These are phyloP conservation scores for Amblyopsis rosae DNA, from an alignment of 2,113 vertebrate species.

Conservation along the genomic window DNA sequence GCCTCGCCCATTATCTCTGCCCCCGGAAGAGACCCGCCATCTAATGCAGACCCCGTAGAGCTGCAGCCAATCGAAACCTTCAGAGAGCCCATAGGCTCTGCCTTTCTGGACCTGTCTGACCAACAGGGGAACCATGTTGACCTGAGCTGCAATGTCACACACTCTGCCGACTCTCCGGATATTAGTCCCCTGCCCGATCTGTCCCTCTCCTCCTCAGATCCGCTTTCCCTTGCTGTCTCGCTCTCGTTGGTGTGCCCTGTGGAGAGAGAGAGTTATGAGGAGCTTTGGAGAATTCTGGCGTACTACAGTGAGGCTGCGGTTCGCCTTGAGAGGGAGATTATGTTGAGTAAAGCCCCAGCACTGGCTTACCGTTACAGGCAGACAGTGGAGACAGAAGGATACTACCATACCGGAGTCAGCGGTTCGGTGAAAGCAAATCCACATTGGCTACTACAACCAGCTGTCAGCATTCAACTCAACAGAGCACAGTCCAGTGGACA, in stretches of 20 bases:
- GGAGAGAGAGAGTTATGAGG: slow-evolving; percentile 82
- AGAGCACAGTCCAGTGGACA: slow-evolving; percentile 81
- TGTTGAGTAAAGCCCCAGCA: slow-evolving; percentile 75
- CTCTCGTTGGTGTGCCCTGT: slow-evolving; percentile 84
- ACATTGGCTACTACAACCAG: slow-evolving; percentile 85
- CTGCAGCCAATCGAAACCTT: slow-evolving; percentile 61
- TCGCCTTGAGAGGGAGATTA: slow-evolving; percentile 79
- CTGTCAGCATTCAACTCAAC: slow-evolving; percentile 83
- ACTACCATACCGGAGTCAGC: slow-evolving; percentile 89
- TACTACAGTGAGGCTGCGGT: slow-evolving; percentile 92
- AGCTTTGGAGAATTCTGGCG: slow-evolving; percentile 90
- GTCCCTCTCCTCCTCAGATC: slow-evolving; percentile 46
- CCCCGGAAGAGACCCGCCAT: slow-evolving; percentile 56
- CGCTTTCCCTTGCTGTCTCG: slow-evolving; percentile 71
- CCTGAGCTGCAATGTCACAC: slow-evolving; percentile 70
- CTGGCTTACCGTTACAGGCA: slow-evolving; percentile 83
- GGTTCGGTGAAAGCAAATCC: slow-evolving; percentile 79
- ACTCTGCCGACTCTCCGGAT: slow-evolving; percentile 46
- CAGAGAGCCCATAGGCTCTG: slow-evolving; percentile 73
- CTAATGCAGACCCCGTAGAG: slow-evolving; percentile 60
- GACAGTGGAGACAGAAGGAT: slow-evolving; percentile 76
- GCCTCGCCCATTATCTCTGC: slow-evolving; percentile 78
- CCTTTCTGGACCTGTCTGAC: slow-evolving; percentile 85
- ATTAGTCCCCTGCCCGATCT: slow-evolving; percentile 56
- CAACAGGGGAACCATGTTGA: slow-evolving; percentile 84